These are phyloP conservation scores for Phyllostomus hastatus DNA, from an alignment of 2,113 vertebrate species.

Conservation along the genomic window DNA sequence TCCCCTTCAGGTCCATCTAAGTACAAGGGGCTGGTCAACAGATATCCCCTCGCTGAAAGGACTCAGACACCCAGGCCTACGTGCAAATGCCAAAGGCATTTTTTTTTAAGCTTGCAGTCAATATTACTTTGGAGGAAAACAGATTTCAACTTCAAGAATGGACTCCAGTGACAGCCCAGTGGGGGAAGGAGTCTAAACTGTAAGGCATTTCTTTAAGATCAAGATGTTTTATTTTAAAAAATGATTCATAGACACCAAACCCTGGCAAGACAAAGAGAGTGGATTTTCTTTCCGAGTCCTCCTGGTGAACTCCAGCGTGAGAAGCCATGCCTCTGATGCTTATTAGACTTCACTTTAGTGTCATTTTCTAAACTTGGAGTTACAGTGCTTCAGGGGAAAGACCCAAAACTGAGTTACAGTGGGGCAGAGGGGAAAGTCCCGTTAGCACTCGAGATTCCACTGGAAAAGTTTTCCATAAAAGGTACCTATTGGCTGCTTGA, in stretches of 20 bases:
- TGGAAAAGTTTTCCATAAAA: neutral
- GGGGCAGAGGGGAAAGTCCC: neutral
- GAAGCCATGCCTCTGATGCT: neutral
- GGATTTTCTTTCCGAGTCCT: neutral
- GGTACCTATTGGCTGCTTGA: neutral
- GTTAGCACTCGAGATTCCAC: neutral
- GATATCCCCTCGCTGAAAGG: neutral
- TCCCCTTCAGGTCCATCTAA: neutral
- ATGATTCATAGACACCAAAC: neutral
- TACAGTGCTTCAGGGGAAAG: neutral
- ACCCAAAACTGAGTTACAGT: neutral
- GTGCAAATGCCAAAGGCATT: neutral
- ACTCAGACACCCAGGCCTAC: constrained; percentile 6
- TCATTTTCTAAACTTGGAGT: neutral
- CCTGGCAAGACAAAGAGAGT: neutral
- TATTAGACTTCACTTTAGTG: neutral
- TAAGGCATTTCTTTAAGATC: neutral
- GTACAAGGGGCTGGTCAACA: neutral
- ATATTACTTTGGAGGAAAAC: neutral
- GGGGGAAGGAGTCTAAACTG: neutral
- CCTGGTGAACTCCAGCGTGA: neutral
- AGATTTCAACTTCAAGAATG: neutral
- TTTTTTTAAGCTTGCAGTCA: neutral
- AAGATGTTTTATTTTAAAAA: neutral
- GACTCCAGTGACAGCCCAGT: neutral